Evolutionary conservation across 2,797 vertebrate genomes (phyloP).

Genomic region (Ceryle rudis): DNA sequence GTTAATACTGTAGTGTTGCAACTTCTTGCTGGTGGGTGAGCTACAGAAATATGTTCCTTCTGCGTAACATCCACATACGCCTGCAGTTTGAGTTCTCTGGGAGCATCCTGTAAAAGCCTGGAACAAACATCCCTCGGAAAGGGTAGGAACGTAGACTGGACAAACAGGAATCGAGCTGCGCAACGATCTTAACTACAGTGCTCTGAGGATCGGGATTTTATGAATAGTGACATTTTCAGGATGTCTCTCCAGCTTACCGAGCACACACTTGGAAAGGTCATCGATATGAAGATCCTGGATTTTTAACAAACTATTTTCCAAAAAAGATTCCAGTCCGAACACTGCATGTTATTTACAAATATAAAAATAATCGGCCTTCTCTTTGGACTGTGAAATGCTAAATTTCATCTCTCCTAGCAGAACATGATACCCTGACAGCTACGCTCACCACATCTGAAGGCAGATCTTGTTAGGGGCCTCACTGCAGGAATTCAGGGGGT

Average conservation of each 20-base stretch:
- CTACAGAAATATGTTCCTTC: neutral
- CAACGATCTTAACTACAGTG: neutral
- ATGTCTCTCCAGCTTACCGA: neutral
- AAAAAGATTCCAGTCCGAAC: neutral
- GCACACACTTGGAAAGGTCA: neutral
- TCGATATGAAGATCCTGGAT: neutral
- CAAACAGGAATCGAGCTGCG: neutral
- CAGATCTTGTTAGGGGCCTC: neutral
- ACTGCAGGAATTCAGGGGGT: neutral
- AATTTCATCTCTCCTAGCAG: neutral
- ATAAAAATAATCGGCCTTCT: neutral
- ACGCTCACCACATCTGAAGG: neutral
- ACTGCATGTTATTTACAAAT: neutral
- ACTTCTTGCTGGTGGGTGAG: neutral
- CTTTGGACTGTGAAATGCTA: neutral
- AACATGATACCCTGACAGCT: neutral
- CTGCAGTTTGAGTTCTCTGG: neutral
- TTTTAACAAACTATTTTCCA: neutral
- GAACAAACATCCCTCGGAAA: neutral
- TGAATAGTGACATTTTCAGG: neutral
- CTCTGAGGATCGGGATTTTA: neutral
- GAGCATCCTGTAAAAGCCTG: neutral
- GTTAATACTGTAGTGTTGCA: neutral
- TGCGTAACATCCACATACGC: neutral
- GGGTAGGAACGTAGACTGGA: accelerated